phyloP scores from a whole-genome alignment of 2,797 vertebrate species.

The Epinephelus awoara region DNA sequence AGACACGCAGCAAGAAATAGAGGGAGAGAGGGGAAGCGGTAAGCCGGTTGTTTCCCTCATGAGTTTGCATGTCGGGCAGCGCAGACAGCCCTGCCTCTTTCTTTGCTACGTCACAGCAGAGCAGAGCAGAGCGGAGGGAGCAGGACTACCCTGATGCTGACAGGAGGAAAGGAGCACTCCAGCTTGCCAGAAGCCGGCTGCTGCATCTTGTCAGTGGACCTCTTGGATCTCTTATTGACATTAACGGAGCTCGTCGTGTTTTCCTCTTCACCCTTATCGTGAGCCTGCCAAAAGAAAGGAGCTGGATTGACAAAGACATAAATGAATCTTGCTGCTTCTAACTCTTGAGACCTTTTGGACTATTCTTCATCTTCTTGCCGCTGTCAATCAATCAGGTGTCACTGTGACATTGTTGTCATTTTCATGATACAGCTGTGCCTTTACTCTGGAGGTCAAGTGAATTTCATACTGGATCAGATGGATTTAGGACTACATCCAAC shows the following conservation, averaged over 20 bases:
- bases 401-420: background rate
- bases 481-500: slow-evolving; percentile 33
- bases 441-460: slow-evolving; percentile 39
- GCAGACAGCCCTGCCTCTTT: slow-evolving; percentile 70
- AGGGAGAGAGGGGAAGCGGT: slow-evolving; percentile 22
- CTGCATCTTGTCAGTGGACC: slow-evolving; percentile 59
- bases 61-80: slow-evolving; percentile 64
- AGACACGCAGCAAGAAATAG: slow-evolving; percentile 61
- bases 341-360: slow-evolving; percentile 57
- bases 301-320: slow-evolving; percentile 8
- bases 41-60: slow-evolving; percentile 63
- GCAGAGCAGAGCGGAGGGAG: slow-evolving; percentile 60
- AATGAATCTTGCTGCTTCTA: slow-evolving; percentile 23
- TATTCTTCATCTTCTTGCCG: slow-evolving; percentile 21
- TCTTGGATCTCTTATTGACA: slow-evolving; percentile 25
- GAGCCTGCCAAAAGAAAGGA: slow-evolving; percentile 26
- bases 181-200: slow-evolving; percentile 56
- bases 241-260: slow-evolving; percentile 17
- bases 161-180: slow-evolving; percentile 57
- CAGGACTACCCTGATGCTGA: slow-evolving; percentile 72
- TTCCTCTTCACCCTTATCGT: slow-evolving; percentile 6
- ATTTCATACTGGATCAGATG: slow-evolving; percentile 36
- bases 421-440: slow-evolving; percentile 29
- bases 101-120: slow-evolving; percentile 74
- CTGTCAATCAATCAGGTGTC: slow-evolving; percentile 39